Evolutionary conservation across 2,797 vertebrate species (phyloP), one percentile per base, ranked within the genome.

Genomic region (Thripadectes ignobilis): DNA sequence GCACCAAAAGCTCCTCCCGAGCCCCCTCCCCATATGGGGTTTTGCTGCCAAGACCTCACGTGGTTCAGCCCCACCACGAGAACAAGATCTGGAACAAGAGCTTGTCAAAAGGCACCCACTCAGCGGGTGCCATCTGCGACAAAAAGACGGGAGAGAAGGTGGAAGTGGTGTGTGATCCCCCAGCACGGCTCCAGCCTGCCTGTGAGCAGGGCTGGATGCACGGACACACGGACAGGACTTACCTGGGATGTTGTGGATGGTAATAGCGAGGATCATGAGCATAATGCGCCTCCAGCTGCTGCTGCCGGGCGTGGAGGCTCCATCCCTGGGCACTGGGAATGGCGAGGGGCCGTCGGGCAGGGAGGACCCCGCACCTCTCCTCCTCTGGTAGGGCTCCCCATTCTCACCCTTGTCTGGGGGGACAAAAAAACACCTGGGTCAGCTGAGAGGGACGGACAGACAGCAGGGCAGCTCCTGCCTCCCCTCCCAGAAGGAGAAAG

Each of bases 161-260:
- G 73, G 46, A 0, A 0, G 17, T 46, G 36, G 55, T 0, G 5
- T 0, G 32, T 0, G 16, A 41, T 18, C n/a, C 49, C 51, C 11
- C 3, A 2, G 58, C 34, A 5, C 0, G 4, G 65, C 23, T 27
- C 43, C 26, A 43, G 12, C 30, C 24, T 20, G 48, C 30, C 57
- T 4, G 1, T 3, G 15, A 66, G 55, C 15, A 2, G 14, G 65
- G 65, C 29, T 10, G 46, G 65, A 18, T 2, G 45, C 17, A 10
- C 3, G 32, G 23, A 46, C 21, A 12, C n/a, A 34, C n/a, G 5
- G 63, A 19, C 5, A 14, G 27, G 19, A 22, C 98, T 98, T 74
- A 99, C 99, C 99, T 94, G 99, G 99, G 77, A 99, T 97, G 96
- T 99, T 99, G 97, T 99, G 99, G 93, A 99, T 99, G 94, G 99